phyloP scores from a whole-genome alignment of 2,113 vertebrate species.

The Corythaeola cristata region DNA sequence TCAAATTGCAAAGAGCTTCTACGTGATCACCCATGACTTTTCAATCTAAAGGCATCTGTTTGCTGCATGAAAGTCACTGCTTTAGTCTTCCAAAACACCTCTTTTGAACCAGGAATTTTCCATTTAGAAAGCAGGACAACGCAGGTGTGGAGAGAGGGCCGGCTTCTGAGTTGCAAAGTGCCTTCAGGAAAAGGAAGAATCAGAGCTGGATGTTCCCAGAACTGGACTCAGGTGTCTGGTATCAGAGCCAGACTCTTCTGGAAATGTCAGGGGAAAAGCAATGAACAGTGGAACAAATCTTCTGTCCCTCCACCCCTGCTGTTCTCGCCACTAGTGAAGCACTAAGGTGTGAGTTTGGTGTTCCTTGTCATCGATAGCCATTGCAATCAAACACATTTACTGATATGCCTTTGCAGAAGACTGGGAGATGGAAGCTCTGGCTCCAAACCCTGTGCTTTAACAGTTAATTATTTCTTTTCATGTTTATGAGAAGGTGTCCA shows the following conservation, averaged over 20 bases:
- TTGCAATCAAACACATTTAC: neutral
- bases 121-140: neutral
- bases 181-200: neutral
- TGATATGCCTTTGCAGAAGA: fast-evolving
- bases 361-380: neutral
- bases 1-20: neutral
- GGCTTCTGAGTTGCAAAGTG: neutral
- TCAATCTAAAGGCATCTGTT: neutral
- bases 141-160: neutral
- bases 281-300: neutral
- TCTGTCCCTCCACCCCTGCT: neutral
- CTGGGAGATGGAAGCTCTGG: neutral
- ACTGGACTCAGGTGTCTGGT: fast-evolving
- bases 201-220: neutral
- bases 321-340: neutral
- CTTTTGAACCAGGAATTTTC: neutral
- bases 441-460: neutral
- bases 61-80: neutral
- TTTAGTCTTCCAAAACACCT: neutral
- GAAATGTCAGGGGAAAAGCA: neutral
- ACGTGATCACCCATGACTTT: neutral
- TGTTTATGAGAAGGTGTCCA: neutral
- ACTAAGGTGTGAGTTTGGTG: neutral
- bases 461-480: neutral
- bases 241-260: neutral